Evolutionary conservation across 2,888 invertebrate species (phyloP).

Genomic region (Myopa testacea): DNA sequence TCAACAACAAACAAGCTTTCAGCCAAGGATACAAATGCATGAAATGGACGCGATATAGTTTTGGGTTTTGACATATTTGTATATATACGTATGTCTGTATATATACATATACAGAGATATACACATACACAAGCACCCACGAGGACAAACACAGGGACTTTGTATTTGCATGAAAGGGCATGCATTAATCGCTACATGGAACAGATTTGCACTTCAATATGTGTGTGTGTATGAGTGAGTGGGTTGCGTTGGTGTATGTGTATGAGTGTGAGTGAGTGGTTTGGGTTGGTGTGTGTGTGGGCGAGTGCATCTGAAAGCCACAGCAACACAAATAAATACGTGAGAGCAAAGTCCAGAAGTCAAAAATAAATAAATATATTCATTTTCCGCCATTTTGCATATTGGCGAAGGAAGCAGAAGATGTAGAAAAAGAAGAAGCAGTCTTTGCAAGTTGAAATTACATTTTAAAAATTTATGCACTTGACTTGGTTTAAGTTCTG

Average conservation of each 20-base stretch:
- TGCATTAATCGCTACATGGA: not conserved
- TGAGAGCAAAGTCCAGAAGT: not conserved
- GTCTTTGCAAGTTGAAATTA: slow-evolving; percentile 9
- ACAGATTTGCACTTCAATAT: too few species aligned
- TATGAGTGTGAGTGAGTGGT: not conserved
- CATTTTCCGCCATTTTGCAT: not conserved
- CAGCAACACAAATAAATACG: slow-evolving; percentile 6
- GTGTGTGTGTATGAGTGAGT: too few species aligned
- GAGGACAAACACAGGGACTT: not conserved
- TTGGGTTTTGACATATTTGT: slow-evolving; percentile 29
- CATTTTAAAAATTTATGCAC: slow-evolving; percentile 28
- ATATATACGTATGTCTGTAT: not conserved
- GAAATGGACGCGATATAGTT: slow-evolving; percentile 5
- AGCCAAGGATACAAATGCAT: slow-evolving; percentile 12
- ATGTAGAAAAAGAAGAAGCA: not conserved
- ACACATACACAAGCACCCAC: not conserved
- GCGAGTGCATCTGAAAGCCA: slow-evolving; percentile 7
- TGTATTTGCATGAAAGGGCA: not conserved
- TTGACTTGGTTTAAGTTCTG: not conserved
- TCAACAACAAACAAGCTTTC: not conserved
- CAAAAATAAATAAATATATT: slow-evolving; percentile 14
- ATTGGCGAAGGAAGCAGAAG: not conserved
- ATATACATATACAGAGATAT: not conserved
- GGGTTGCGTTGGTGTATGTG: not conserved
- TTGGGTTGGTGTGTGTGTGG: not conserved